Evolutionary conservation across 2,888 invertebrate species (phyloP), one percentile per base, ranked within the genome.

Genomic region (Phengaris arion): DNA sequence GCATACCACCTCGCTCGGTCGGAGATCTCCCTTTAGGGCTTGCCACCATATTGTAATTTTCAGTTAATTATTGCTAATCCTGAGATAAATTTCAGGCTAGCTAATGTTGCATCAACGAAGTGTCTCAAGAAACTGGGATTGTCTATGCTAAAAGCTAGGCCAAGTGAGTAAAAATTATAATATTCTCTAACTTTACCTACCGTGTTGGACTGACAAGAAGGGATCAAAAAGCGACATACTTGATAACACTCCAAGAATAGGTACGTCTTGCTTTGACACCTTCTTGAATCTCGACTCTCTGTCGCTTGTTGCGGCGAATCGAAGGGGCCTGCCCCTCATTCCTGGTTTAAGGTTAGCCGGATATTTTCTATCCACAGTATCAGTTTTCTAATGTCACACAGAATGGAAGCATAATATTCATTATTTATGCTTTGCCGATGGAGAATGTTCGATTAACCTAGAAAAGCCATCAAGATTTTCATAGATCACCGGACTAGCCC

Each of bases 121-220:
- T 90, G 93, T 68, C 79, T 94, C 35, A 88, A 85, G 78, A 91
- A 88, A 77, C 76, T 94, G 0, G 93, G 93, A 4, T 82, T 89
- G 79, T 85, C 88, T 0, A 92, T 94, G 91, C 79, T 94, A 76
- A 93, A 92, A 75, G 87, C 90, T 0, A 82, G 94, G 78, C 94
- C 94, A 8, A 93, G 94, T 94, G 81, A 89, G 92, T 68, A 48
- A 57, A 46, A 57, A 57, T 13, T 46, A 52, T 22, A 22, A 22
- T 22, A 22, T 54, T 51, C 0, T 3, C 9, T 59, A 22, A 59
- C 59, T 22, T 59, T 35, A 35, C 35, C 15, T 8, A 54, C 13
- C 15, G 6, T 57, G n/a, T 9, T 15, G 7, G 8, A 15, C n/a
- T 13, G 15, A n/a, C 57, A 8, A 15, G 15, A 6, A 57, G n/a